Base-by-base conservation (phyloP, 2,797 vertebrate species). In the Parotocinclus haroldoi region DNA sequence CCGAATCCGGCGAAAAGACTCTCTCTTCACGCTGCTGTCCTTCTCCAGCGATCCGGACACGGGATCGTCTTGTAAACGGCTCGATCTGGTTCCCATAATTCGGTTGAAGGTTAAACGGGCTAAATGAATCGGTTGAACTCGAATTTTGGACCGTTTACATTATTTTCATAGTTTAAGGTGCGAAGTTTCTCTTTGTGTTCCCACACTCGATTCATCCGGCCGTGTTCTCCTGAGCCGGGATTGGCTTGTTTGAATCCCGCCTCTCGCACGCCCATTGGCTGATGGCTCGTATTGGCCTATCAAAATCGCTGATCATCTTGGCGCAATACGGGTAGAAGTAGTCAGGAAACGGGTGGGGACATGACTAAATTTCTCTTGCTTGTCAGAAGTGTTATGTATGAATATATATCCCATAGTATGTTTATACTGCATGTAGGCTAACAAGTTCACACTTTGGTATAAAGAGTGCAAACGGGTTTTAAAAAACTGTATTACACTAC, bases 71-170 rank as follows among this genome's bases (percentile, higher is more conserved):
- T 89, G 89, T 27, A 90, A 80, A 77, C 90, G 89, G 65, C 90
- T 91, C 1, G 89, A 86, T 84, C 87, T 84, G 10, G 88, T 89
- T 63, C 90, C 90, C 90, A 92, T 92, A 66, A 9, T 13, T 14
- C n/a, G 5, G 38, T 77, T 85, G 27, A 39, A 18, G 50, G 44
- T n/a, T 7, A 27, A n/a, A 54, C 9, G 5, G 54, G 8, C 13
- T 9, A 13, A 49, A 16, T 3, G 0, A 12, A 8, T 18, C 9
- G 14, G 10, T 12, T 3, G 2, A 5, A 11, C 11, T 27, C 14
- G 17, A 10, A 51, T 5, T 27, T n/a, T 9, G 8, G 63, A 13
- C 2, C 4, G n/a, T 58, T 58, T 52, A 58, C 55, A 64, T 64
- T 55, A 55, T 36, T 44, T 50, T 50, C 6, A 50, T 16, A 50